A percentile compares a stretch with the other conserved stretches of the same genome.
Conservation (phyloP, 2,113 vertebrate species). For the Aspidoscelis tigris region DNA sequence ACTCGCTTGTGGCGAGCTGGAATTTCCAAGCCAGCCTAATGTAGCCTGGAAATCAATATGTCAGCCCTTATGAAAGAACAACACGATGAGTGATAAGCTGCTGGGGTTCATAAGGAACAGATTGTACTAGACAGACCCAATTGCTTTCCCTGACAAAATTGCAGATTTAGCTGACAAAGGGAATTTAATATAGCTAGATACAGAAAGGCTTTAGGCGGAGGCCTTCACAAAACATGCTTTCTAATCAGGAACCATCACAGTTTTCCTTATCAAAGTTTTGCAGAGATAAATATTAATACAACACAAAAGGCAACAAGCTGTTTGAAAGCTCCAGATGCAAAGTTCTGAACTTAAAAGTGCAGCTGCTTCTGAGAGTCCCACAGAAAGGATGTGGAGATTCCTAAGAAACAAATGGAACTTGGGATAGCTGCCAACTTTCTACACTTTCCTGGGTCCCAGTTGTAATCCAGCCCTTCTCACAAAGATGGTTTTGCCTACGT, state of each 20-base stretch:
- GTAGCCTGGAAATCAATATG: conserved; percentile 12
- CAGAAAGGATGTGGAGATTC: not conserved
- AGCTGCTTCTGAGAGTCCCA: not conserved
- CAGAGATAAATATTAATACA: conserved; percentile 18
- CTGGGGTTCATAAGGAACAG: conserved; percentile 39
- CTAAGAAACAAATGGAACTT: not conserved
- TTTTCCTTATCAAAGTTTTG: not conserved
- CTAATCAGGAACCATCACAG: conserved; percentile 4
- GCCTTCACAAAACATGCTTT: not conserved
- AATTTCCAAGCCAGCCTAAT: not conserved
- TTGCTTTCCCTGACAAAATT: conserved; percentile 26
- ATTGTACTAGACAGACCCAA: conserved; percentile 15
- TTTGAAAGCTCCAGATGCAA: not conserved
- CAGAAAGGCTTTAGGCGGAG: not conserved
- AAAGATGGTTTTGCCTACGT: not conserved
- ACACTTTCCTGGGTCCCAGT: not conserved
- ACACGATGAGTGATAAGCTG: conserved; percentile 17
- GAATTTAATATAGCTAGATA: conserved; percentile 33
- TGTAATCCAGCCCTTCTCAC: not conserved
- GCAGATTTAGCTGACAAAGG: conserved; percentile 42
- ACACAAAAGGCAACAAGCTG: not conserved
- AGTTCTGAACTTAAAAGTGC: not conserved
- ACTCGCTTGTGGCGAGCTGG: not conserved
- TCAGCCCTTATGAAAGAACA: conserved; percentile 29
- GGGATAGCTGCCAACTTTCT: not conserved